These are phyloP conservation scores for Gephyroberyx darwinii DNA, from an alignment of 2,797 vertebrate genomes.

Conservation along the genomic window DNA sequence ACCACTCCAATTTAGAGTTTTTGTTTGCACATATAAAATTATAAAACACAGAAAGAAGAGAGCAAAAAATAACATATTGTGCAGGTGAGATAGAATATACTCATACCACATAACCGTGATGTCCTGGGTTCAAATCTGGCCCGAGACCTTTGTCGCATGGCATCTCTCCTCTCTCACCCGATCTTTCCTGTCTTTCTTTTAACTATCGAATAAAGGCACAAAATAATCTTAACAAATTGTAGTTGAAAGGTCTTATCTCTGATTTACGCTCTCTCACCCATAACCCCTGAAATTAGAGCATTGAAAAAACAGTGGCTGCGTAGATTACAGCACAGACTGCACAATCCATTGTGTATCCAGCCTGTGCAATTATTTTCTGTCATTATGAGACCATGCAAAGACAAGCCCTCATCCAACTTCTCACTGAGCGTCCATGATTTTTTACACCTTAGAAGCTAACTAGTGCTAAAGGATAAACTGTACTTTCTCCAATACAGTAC, in stretches of 20 bases:
- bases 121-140: too few relatives aligned
- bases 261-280: neutral
- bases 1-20: constrained; percentile 2
- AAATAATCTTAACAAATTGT: neutral
- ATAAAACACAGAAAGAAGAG: neutral
- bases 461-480: constrained; percentile 18
- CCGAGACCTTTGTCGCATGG: too few relatives aligned
- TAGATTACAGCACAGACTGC: constrained; percentile 30
- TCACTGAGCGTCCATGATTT: constrained; percentile 23
- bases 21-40: constrained; percentile 7
- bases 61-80: constrained; percentile 7
- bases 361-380: constrained; percentile 28
- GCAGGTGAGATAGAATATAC: neutral
- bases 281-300: constrained; percentile 37
- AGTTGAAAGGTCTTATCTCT: constrained; percentile 13
- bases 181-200: too few relatives aligned
- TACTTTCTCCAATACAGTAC: neutral
- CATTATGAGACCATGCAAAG: constrained; percentile 41
- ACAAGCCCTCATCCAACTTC: constrained; percentile 30
- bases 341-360: constrained; percentile 4
- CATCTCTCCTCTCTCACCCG: too few relatives aligned
- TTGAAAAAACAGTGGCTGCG: constrained; percentile 24
- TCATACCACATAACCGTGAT: neutral
- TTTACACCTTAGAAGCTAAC: constrained; percentile 25
- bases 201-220: too few relatives aligned